Base-by-base conservation (phyloP, 2,113 vertebrate species). In the Brienomyrus longianalis region DNA sequence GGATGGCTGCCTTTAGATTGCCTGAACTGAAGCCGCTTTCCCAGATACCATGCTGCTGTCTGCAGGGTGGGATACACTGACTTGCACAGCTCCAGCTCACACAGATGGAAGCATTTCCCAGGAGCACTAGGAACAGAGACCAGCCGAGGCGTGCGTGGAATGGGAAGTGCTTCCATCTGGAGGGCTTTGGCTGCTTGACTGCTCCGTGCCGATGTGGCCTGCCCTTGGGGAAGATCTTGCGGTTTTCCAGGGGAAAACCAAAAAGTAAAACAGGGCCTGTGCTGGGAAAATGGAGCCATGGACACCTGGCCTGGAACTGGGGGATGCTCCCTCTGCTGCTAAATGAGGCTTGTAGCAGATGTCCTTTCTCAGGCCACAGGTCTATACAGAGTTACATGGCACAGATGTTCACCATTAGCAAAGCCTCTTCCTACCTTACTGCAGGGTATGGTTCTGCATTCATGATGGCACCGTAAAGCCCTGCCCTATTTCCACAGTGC, bases 381-480 rank as follows among this genome's bases (percentile, higher is more conserved):
- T n/a, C 39, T 77, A 15, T 39, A 39, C 13, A 31, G 70, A 77
- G 70, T 39, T n/a, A 77, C 31, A 90, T 91, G 89, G 92, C 84
- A 89, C 94, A 95, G 93, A 93, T 95, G 94, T 94, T 95, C 95
- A 92, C 93, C 92, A 93, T 93, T 91, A 87, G 88, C 91, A 70
- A 54, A 90, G 85, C 92, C 66, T 87, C 89, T 91, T 89, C 83
- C 45, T 89, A 2, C 89, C 39, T 85, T 13, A 15, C 45, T 45
- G 74, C 35, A 43, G 74, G 4, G 74, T 80, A 19, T 13, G 35
- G 74, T 0, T 35, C 43, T 80, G 74, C 35, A 43, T 70, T 80
- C 74, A 80, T 15, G 27, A 74, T 27, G 8, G 35, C 15, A 39
- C 35, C 35, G 15, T 80, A 77, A 39, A 0, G 80, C 80, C 17